Conservation (phyloP, 2,888 invertebrate genomes). For the Pollenia labialis region DNA sequence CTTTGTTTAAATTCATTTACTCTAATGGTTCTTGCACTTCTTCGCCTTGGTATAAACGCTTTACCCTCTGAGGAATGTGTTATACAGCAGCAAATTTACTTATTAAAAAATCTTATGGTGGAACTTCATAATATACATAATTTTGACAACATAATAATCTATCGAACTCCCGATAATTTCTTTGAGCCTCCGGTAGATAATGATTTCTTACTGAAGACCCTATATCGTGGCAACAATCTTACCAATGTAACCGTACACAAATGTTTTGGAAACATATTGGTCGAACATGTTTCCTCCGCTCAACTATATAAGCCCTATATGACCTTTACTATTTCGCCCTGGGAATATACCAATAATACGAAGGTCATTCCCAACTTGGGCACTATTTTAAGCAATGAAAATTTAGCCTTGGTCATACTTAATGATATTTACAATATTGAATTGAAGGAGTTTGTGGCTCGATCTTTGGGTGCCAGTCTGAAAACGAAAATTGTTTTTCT, state of each 20-base stretch:
- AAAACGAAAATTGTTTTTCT: constrained; percentile 74
- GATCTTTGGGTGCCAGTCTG: constrained; percentile 70
- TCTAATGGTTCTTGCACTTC: neutral
- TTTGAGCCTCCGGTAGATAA: neutral
- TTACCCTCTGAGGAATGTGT: neutral
- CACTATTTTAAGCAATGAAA: constrained; percentile 63
- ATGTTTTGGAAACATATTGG: constrained; percentile 26
- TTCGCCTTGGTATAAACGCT: neutral
- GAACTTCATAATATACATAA: constrained; percentile 43
- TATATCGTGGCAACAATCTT: neutral
- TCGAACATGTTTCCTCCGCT: neutral
- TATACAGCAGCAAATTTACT: constrained; percentile 27
- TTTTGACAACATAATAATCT: constrained; percentile 67
- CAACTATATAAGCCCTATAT: constrained; percentile 32
- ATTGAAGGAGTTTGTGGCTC: constrained; percentile 63
- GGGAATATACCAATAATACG: constrained; percentile 55
- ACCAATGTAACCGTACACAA: neutral
- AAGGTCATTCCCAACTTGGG: constrained; percentile 59
- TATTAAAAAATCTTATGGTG: constrained; percentile 26
- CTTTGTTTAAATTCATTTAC: neutral
- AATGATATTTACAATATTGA: constrained; percentile 66
- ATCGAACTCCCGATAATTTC: constrained; percentile 18
- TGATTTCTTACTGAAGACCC: neutral
- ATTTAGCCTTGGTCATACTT: constrained; percentile 73
- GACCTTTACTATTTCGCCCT: constrained; percentile 65